Base-by-base conservation (phyloP, 1,140 invertebrate species). In the Drosophila kohkoa region DNA sequence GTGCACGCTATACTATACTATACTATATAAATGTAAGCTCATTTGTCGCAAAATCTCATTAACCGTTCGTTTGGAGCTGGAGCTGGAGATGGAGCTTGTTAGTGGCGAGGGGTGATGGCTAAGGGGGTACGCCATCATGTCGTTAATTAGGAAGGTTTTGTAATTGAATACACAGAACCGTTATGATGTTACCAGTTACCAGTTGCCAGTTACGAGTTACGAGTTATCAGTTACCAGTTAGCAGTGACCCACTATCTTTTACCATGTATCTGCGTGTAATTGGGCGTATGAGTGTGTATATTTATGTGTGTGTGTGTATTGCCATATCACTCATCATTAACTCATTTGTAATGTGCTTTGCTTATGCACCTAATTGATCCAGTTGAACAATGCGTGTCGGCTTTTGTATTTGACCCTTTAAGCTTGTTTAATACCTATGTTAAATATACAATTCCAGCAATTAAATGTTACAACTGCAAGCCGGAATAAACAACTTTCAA, bases 31-130 rank as follows among this genome's bases (percentile, higher is more conserved):
- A 64, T 64, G 52, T 75, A 75, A 75, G 67, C 60, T 75, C 54
- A 75, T 71, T 75, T 75, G 67, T 58, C 51, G 46, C 67, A 58
- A 70, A 75, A 71, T 65, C 73, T 75, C 73, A 75, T 71, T 75
- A 75, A 64, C 67, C 43, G 45, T 41, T 16, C 41, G 45, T 48
- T 25, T 59, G 20, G 35, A 41, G 51, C 45, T 46, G 13, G n/a
- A 16, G 13, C 45, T 4, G 5, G 13, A 8, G 46, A 1, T 49
- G 48, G 11, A 7, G 38, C n/a, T 8, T 1, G 1, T 15, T 15
- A 10, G 4, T 1, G 35, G 10, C 3, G 59, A 5, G 25, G n/a
- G 43, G 25, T 1, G 13, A 5, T 2, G 25, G 11, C 6, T 25
- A 15, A 25, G n/a, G 3, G 52, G 41, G 30, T 5, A 28, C 67